These are phyloP conservation scores for Cepphus grylle DNA, from an alignment of 2,113 vertebrate genomes.

Conservation along the genomic window DNA sequence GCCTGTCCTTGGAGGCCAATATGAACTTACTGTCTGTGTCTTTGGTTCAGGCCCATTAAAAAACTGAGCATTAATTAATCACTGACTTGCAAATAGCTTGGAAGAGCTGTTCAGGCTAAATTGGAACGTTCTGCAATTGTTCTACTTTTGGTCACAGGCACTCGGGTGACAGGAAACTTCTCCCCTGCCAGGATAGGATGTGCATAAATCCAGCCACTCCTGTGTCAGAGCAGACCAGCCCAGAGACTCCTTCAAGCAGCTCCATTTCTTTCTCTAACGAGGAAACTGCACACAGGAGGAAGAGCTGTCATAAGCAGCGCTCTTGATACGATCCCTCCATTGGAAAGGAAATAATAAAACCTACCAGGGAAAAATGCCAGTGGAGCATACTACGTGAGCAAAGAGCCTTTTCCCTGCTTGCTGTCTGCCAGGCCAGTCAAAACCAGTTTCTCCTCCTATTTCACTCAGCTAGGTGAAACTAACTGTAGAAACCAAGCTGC, in stretches of 20 bases:
- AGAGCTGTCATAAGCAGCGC: not conserved
- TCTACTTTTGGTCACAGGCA: conserved; percentile 8
- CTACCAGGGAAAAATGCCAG: not conserved
- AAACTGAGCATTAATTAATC: conserved; percentile 50
- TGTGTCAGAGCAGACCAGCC: not conserved
- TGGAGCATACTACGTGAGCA: not conserved
- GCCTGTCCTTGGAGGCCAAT: conserved; percentile 43
- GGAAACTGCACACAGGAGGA: not conserved
- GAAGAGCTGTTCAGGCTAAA: conserved; percentile 14
- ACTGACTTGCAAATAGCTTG: conserved; percentile 46
- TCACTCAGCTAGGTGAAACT: not conserved
- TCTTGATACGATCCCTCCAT: not conserved
- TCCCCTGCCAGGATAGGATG: not conserved
- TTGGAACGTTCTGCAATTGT: not conserved
- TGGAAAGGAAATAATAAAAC: conserved; percentile 10
- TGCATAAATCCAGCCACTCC: not conserved
- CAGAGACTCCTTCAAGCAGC: not conserved
- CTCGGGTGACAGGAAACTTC: not conserved
- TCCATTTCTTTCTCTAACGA: not conserved
- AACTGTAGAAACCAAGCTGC: conserved; percentile 9
- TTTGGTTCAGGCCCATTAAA: conserved; percentile 59
- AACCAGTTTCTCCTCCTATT: not conserved
- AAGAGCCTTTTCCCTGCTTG: not conserved
- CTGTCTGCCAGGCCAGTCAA: not conserved
- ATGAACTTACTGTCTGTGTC: conserved; percentile 19